Evolutionary conservation across 2,888 invertebrate genomes (phyloP).

Genomic region (Chloromyia formosa): DNA sequence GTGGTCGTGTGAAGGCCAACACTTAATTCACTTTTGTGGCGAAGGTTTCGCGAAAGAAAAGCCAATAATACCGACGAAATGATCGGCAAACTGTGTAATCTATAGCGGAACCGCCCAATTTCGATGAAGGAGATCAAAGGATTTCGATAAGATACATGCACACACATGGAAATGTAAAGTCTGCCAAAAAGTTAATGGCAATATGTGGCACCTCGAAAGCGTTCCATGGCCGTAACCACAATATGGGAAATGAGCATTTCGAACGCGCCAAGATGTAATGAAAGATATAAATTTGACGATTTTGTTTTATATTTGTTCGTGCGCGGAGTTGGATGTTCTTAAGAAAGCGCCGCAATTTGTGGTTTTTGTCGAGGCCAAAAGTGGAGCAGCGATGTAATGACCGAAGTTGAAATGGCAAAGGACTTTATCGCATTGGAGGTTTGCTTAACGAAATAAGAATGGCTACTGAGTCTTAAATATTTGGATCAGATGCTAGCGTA

Average conservation of each 20-base stretch:
- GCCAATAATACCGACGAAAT: conserved; percentile 22
- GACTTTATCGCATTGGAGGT: too few relatives aligned
- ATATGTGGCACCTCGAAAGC: background rate
- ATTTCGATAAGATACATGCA: conserved; percentile 22
- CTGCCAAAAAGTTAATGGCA: conserved; percentile 3
- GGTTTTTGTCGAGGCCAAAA: conserved; percentile 12
- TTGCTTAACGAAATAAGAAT: too few relatives aligned
- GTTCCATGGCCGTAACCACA: conserved; percentile 14
- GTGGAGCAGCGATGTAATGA: background rate
- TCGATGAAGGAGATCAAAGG: conserved; percentile 30
- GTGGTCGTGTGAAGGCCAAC: conserved; percentile 35
- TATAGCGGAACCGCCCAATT: conserved; percentile 32
- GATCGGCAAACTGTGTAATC: conserved; percentile 19
- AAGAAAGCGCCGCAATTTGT: conserved; percentile 30
- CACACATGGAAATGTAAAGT: background rate
- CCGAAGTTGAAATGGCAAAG: too few relatives aligned
- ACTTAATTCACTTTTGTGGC: conserved; percentile 42
- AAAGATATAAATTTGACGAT: conserved; percentile 22
- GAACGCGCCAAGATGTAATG: conserved; percentile 9
- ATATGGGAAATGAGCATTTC: background rate
- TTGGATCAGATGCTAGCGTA: too few relatives aligned
- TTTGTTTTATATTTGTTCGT: background rate
- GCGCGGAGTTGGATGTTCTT: background rate
- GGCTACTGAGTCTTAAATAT: too few relatives aligned
- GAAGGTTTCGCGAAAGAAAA: conserved; percentile 23